A percentile compares a stretch with the other conserved stretches of the same genome.
Conservation (phyloP, 2,113 vertebrate species). For the Catharus bicknelli region DNA sequence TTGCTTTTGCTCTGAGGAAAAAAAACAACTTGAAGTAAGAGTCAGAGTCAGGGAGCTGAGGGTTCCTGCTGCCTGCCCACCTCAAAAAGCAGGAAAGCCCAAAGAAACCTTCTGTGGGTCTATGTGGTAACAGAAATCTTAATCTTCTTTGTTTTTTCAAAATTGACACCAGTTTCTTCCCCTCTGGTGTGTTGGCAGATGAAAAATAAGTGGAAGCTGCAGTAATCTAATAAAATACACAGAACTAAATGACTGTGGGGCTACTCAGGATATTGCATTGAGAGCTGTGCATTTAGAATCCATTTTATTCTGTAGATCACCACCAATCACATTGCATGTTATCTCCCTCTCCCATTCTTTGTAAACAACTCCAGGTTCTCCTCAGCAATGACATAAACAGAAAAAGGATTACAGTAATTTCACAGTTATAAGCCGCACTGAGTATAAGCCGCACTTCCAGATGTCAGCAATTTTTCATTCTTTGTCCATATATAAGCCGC, state of each 20-base stretch:
- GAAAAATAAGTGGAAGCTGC: not conserved
- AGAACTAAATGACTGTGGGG: not conserved
- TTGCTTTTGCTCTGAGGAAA: not conserved
- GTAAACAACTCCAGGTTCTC: not conserved
- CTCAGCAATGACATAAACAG: not conserved
- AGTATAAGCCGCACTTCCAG: too few relatives aligned
- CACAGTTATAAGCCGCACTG: too few relatives aligned
- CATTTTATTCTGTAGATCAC: not conserved
- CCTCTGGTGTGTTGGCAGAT: not conserved
- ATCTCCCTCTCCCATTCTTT: not conserved
- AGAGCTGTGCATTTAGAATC: not conserved
- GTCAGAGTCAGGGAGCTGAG: not conserved
- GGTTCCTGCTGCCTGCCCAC: not conserved
- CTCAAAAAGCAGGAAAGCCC: not conserved
- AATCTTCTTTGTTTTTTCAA: not conserved
- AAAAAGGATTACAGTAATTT: not conserved
- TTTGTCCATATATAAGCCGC: too few relatives aligned
- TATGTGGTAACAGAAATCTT: not conserved
- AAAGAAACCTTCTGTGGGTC: not conserved
- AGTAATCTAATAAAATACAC: not conserved
- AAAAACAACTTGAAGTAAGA: not conserved
- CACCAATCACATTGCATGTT: accelerated
- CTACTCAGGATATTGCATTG: not conserved
- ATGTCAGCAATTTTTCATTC: too few relatives aligned
- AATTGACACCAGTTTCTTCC: not conserved